Conservation (phyloP, 2,888 invertebrate genomes). For the Drosophila limbata region DNA sequence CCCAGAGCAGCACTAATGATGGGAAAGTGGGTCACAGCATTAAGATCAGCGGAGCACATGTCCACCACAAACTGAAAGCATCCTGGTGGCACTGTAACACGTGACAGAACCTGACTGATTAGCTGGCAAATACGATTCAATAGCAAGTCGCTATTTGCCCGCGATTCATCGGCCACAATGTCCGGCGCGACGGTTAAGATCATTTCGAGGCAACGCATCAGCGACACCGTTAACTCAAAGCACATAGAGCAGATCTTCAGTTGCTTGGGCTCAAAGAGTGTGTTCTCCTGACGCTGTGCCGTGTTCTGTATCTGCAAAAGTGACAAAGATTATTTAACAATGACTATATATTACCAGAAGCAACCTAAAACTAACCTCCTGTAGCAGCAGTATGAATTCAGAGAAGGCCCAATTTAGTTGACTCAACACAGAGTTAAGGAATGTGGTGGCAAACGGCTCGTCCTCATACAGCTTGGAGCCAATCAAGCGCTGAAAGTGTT, state of each 20-base stretch:
- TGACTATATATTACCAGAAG: no score
- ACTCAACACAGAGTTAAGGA: slow-evolving; percentile 91
- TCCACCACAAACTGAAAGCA: slow-evolving; percentile 89
- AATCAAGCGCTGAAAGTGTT: slow-evolving; percentile 86
- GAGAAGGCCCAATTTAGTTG: slow-evolving; percentile 96
- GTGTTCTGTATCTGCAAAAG: slow-evolving; percentile 87
- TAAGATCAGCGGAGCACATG: slow-evolving; percentile 88
- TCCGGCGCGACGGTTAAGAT: slow-evolving; percentile 88
- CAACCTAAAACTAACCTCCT: slow-evolving; percentile 87
- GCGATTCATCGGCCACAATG: slow-evolving; percentile 88
- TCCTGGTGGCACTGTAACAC: slow-evolving; percentile 90
- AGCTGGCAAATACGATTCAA: slow-evolving; percentile 90
- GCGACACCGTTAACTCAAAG: slow-evolving; percentile 92
- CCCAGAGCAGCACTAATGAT: slow-evolving; percentile 89
- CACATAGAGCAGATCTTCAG: slow-evolving; percentile 93
- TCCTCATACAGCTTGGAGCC: slow-evolving; percentile 88
- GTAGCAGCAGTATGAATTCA: slow-evolving; percentile 93
- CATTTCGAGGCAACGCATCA: slow-evolving; percentile 93
- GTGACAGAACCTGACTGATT: slow-evolving; percentile 92
- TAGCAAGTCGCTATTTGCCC: slow-evolving; percentile 90
- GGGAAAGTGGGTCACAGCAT: slow-evolving; percentile 89
- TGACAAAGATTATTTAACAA: neutral
- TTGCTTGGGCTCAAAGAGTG: slow-evolving; percentile 91
- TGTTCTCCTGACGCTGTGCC: slow-evolving; percentile 86
- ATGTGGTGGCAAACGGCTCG: slow-evolving; percentile 88